Evolutionary conservation across 1,140 invertebrate species (phyloP).

Genomic region (Zaprionus taronus): DNA sequence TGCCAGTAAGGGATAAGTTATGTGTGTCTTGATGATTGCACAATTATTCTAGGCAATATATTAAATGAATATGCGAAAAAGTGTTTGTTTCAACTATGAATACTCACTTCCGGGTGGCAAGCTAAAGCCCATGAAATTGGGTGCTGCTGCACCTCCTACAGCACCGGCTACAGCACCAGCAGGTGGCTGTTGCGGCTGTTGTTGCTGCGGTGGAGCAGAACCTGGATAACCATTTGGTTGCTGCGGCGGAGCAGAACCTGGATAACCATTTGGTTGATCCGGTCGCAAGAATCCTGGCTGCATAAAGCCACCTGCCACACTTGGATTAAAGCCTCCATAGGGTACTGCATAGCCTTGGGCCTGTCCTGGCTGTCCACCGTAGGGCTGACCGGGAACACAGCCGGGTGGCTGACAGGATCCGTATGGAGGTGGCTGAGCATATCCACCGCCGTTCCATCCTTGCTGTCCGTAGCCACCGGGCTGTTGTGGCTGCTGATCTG

Average conservation of each 20-base stretch:
- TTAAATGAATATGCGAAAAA: conserved; percentile 6
- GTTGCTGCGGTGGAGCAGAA: conserved; percentile 40
- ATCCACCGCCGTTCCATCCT: conserved; percentile 63
- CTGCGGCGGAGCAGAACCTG: conserved; percentile 44
- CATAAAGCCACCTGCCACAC: conserved; percentile 66
- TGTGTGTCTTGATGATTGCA: conserved; percentile 5
- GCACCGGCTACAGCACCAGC: conserved; percentile 42
- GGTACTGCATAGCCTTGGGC: conserved; percentile 4
- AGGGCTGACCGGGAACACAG: conserved; percentile 45
- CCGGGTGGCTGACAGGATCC: conserved; percentile 53
- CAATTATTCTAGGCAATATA: conserved; percentile 27
- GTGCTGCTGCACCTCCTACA: conserved; percentile 52
- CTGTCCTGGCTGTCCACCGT: conserved; percentile 46
- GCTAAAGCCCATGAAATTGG: conserved; percentile 75
- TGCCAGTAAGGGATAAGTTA: background rate
- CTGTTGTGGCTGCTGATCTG: conserved; percentile 57
- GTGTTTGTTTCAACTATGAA: background rate
- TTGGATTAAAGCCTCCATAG: conserved; percentile 61
- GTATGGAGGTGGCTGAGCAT: conserved; percentile 70
- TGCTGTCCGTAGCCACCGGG: conserved; percentile 58
- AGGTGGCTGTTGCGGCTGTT: conserved; percentile 42
- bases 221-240: conserved; percentile 63
- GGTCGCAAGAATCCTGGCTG: conserved; percentile 52
- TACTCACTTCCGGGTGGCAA: conserved; percentile 81
- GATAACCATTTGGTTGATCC: conserved; percentile 58